Conservation (phyloP, 2,113 vertebrate species). For the Calypte anna region DNA sequence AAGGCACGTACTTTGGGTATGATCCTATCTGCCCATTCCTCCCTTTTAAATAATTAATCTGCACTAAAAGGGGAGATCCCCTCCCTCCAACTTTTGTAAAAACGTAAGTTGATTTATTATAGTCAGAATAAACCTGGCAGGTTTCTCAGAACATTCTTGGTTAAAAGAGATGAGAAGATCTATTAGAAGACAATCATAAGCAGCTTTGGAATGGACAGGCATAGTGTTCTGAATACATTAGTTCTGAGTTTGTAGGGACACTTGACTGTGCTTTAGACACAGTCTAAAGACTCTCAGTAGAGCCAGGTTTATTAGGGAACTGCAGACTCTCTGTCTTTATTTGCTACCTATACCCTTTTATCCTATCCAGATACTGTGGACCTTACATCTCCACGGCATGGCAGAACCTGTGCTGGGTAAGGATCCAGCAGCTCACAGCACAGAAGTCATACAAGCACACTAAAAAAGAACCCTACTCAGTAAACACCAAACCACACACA, state of each 20-base stretch:
- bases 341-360: neutral
- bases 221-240: neutral
- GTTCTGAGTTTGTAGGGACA: neutral
- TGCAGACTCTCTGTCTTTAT: neutral
- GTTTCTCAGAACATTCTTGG: neutral
- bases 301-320: accelerated
- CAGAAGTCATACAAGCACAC: neutral
- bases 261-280: neutral
- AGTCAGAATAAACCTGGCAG: neutral
- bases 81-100: neutral
- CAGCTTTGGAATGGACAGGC: neutral
- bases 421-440: neutral
- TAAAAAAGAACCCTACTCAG: neutral
- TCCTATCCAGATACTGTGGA: accelerated
- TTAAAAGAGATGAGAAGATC: neutral
- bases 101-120: neutral
- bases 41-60: slow-evolving; percentile 41
- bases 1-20: slow-evolving; percentile 69
- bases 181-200: neutral
- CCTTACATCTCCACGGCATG: neutral
- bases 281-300: neutral
- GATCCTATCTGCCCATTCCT: slow-evolving; percentile 18
- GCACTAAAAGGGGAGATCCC: neutral
- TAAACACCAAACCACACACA: neutral
- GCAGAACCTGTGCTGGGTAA: neutral